Conservation (phyloP, 2,797 vertebrate genomes). For the Sebastes ruberrimus region DNA sequence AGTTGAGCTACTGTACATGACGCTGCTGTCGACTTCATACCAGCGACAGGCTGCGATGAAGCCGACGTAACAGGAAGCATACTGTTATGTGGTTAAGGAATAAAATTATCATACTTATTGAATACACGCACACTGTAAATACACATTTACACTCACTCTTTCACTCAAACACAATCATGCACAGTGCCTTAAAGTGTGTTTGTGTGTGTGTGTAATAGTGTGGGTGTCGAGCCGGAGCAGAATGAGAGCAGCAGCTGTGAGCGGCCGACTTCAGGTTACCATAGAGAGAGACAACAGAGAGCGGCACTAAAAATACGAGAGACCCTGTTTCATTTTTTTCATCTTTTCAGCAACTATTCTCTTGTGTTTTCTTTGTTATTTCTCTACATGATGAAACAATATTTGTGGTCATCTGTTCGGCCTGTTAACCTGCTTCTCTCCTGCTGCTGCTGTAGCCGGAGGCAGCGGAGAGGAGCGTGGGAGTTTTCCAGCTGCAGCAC, state of each 20-base stretch:
- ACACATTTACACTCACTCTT: constrained; percentile 6
- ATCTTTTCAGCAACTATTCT: not conserved
- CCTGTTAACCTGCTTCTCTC: constrained; percentile 27
- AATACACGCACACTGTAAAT: not conserved
- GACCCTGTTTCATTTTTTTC: not conserved
- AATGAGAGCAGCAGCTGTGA: constrained; percentile 69
- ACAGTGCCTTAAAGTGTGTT: not conserved
- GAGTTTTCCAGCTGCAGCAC: constrained; percentile 41
- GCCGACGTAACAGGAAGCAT: not conserved
- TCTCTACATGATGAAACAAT: constrained; percentile 12
- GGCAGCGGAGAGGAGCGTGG: constrained; percentile 43
- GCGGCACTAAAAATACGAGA: not conserved
- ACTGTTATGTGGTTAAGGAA: no score
- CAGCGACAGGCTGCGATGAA: not conserved
- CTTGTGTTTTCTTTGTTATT: not conserved
- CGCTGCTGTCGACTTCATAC: not conserved
- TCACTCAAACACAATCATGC: not conserved
- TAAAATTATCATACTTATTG: no score
- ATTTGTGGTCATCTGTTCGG: not conserved
- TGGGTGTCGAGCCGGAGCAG: constrained; percentile 56
- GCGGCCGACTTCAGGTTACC: constrained; percentile 41
- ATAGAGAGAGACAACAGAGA: not conserved
- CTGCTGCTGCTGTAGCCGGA: constrained; percentile 5
- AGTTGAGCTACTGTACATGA: not conserved
- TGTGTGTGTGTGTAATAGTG: constrained; percentile 14